phyloP scores from a whole-genome alignment of 2,797 vertebrate genomes.

The Gadopsis bispinosus region DNA sequence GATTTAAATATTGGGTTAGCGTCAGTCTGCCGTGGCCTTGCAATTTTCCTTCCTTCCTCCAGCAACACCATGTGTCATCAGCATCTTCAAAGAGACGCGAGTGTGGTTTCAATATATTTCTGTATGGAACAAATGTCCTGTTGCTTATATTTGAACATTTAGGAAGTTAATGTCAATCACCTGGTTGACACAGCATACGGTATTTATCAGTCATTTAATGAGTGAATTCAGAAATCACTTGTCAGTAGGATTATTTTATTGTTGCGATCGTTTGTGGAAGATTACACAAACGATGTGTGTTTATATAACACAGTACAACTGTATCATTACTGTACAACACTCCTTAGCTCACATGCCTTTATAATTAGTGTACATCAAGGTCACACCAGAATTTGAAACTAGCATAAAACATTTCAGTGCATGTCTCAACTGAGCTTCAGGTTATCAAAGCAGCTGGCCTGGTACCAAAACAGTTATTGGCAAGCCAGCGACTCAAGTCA shows the following conservation, averaged over 20 bases:
- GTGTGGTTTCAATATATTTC: conserved; percentile 38
- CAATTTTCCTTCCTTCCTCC: conserved; percentile 41
- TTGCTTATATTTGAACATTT: conserved; percentile 12
- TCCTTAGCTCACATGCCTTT: conserved; percentile 1
- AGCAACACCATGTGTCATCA: conserved; percentile 34
- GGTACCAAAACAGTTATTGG: conserved; percentile 36
- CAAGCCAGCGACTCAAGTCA: conserved; percentile 28
- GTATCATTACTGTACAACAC: conserved; percentile 2
- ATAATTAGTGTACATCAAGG: conserved; percentile 44
- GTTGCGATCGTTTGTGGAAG: neutral
- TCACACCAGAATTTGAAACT: conserved; percentile 35
- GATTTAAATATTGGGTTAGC: conserved; percentile 61
- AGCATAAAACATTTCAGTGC: conserved; percentile 33
- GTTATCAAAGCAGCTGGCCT: conserved; percentile 40
- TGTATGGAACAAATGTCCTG: conserved; percentile 11
- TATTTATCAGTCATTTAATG: neutral
- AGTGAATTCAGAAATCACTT: neutral
- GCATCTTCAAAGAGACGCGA: conserved; percentile 56
- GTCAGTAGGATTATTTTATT: neutral
- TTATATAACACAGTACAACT: neutral
- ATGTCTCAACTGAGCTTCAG: conserved; percentile 34
- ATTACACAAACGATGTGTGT: conserved; percentile 15
- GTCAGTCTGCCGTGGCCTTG: conserved; percentile 40
- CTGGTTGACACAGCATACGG: neutral
- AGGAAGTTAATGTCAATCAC: conserved; percentile 11